Base-by-base conservation (phyloP, 2,888 invertebrate species). In the Fissipunctia ypsillon region DNA sequence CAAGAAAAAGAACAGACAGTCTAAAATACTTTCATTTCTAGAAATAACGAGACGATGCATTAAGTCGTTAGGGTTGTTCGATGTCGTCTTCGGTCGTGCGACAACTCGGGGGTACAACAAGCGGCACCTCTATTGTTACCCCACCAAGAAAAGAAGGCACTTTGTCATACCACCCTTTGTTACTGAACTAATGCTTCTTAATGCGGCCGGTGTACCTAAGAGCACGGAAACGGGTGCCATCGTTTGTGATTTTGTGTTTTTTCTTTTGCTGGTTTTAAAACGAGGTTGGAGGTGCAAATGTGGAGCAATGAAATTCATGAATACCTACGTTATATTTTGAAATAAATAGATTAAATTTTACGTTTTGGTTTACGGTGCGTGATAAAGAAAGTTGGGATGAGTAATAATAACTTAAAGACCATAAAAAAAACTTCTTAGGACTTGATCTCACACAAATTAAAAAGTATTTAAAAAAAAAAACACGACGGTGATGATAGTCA, bases 91-190 rank as follows among this genome's bases (percentile, higher is more conserved):
- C 88, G 85, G 87, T 91, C 87, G 89, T 89, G 89, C 88, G 77
- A 86, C 84, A 81, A 73, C 83, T 82, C 73, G 52, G 67, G 73
- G 81, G 81, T 86, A 90, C 88, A 88, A 87, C 90, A 85, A 85
- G 83, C 89, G 88, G 89, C 90, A 89, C 89, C 87, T 88, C 90
- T 87, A 89, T 93, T 93, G 91, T 93, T 88, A 87, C 89, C 88
- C 85, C 84, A 78, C 89, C 91, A 85, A 86, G 84, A 84, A 82
- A 86, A 87, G 87, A 89, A 91, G 91, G 91, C 93, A 94, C 94
- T 94, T 93, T 93, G 93, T 94, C 93, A 93, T 89, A 91, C 90
- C 88, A 89, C 90, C 91, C 91, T 94, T 94, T 95, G 94, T 94
- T 90, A 91, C 88, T 84, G 88, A 91, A 91, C 92, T 94, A 94